These are phyloP conservation scores for Troides aeacus DNA, from an alignment of 2,888 invertebrate genomes.

Conservation along the genomic window DNA sequence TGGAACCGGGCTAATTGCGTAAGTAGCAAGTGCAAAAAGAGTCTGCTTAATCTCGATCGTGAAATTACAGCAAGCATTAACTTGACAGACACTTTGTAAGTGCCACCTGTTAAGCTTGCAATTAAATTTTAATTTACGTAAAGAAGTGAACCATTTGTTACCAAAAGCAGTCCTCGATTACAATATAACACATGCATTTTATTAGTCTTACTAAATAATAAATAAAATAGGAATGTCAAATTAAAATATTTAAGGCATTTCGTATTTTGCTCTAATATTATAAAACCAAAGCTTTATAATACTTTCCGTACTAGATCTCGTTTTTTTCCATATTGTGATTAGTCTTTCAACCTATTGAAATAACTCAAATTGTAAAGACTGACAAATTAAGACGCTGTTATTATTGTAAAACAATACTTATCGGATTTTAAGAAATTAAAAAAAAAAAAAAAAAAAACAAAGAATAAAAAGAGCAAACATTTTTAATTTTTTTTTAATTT, in stretches of 20 bases:
- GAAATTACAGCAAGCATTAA: slow-evolving; percentile 14
- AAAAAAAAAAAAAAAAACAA: too few species aligned
- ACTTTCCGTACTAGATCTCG: too few species aligned
- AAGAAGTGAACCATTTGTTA: slow-evolving; percentile 1
- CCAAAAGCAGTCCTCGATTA: not conserved
- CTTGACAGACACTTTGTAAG: slow-evolving; percentile 17
- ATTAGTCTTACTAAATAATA: not conserved
- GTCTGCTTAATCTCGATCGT: slow-evolving; percentile 7
- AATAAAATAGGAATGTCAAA: too few species aligned
- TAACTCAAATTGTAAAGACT: too few species aligned
- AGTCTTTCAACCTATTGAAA: too few species aligned
- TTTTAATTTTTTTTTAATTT: too few species aligned
- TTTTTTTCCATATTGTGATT: too few species aligned
- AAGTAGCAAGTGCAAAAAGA: slow-evolving; percentile 22
- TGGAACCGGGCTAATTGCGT: slow-evolving; percentile 29
- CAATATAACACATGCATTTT: not conserved
- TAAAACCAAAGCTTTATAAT: not conserved
- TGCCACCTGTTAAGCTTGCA: slow-evolving; percentile 3
- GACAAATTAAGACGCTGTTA: too few species aligned
- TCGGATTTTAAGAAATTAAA: too few species aligned
- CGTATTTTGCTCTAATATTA: not conserved
- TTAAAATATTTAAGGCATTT: not conserved
- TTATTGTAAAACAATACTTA: too few species aligned
- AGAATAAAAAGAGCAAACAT: too few species aligned
- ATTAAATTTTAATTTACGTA: slow-evolving; percentile 12